These are phyloP conservation scores for Chloroclystis v-ata DNA, from an alignment of 2,888 invertebrate genomes.

Conservation along the genomic window DNA sequence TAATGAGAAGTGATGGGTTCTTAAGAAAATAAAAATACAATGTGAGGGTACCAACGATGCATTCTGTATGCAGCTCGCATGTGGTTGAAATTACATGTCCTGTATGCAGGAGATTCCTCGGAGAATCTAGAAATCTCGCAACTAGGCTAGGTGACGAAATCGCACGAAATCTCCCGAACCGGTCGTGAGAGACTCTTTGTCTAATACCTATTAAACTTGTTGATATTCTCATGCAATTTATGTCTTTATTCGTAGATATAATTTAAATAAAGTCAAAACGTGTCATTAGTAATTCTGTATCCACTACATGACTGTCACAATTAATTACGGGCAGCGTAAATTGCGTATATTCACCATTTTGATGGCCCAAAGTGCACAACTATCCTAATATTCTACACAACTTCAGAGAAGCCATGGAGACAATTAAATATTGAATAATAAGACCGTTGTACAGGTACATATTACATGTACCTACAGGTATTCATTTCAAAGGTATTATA, in stretches of 20 bases:
- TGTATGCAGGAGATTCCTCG: conserved; percentile 62
- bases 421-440: no score
- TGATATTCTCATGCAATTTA: not conserved
- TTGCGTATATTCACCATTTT: no score
- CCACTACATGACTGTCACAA: no score
- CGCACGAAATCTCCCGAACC: conserved; percentile 5
- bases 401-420: no score
- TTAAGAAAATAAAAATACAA: conserved; percentile 74
- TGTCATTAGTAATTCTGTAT: no score
- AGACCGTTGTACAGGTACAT: no score
- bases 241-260: no score
- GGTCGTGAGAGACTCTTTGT: conserved; percentile 3
- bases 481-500: conserved; percentile 48
- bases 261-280: no score
- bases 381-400: no score
- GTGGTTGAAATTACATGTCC: conserved; percentile 65
- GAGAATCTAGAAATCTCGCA: conserved; percentile 35
- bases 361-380: no score
- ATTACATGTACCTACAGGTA: no score
- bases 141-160: conserved; percentile 11
- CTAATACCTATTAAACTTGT: not conserved
- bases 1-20: conserved; percentile 79
- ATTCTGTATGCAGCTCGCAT: conserved; percentile 68
- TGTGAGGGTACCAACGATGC: conserved; percentile 55
- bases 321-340: no score